Evolutionary conservation across 2,888 invertebrate species (phyloP), one percentile per base, ranked within the genome.

Genomic region (Sclerodermus sp.): DNA sequence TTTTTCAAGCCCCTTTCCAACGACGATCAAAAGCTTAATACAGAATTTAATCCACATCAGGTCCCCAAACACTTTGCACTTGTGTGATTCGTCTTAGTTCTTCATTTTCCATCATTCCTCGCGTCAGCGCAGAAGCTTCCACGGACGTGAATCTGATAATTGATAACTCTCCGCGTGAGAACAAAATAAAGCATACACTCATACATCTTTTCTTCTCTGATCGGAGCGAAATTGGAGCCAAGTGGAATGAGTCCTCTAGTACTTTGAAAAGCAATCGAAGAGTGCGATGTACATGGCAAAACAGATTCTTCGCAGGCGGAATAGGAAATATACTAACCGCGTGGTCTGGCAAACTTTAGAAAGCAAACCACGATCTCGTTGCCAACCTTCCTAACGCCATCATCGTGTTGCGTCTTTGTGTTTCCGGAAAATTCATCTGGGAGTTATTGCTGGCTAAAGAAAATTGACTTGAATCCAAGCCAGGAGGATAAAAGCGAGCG

Each of bases 401-500:
- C 60, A 49, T 59, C 40, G 45, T n/a, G n/a, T n/a, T n/a, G n/a
- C n/a, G n/a, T n/a, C n/a, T n/a, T 8, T 30, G 52, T 47, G 49
- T 50, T 43, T 56, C 50, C 39, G 44, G 45, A 34, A 44, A 45
- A 49, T 41, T 51, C 40, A 32, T 43, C 36, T 51, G 45, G 58
- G 59, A 70, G 62, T 68, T 74, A 72, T 69, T 61, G 66, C 66
- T 65, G 64, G 68, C 68, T 70, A 65, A 71, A 71, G 73, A 70
- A 75, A 75, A 75, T 75, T 75, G 71, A 73, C 75, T 75, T 75
- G 75, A 75, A 73, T 66, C 69, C 59, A 53, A 52, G 75, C 75
- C 74, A 75, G 68, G 66, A 74, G 71, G 67, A 73, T 74, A 71
- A 70, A 72, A 74, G 66, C 64, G 63, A 60, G 65, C 58, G 49